Conservation (phyloP, 2,113 vertebrate species). For the Chloropsis hardwickii region DNA sequence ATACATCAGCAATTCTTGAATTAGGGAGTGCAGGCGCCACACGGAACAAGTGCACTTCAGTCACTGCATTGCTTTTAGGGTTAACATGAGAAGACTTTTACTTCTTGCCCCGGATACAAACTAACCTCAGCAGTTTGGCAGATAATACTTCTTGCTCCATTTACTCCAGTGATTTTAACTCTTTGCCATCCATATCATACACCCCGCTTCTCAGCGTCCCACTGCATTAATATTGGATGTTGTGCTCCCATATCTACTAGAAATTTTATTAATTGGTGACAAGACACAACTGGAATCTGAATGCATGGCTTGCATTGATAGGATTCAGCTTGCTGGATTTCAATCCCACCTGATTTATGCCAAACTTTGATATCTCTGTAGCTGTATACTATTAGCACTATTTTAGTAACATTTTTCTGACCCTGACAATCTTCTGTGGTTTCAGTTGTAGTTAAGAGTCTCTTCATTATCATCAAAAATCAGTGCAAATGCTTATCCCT, state of each 20-base stretch:
- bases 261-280: not conserved
- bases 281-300: not conserved
- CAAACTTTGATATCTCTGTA: not conserved
- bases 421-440: not conserved
- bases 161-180: not conserved
- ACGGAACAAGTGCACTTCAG: accelerated
- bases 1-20: not conserved
- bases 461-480: not conserved
- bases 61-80: not conserved
- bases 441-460: not conserved
- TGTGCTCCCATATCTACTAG: not conserved
- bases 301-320: not conserved
- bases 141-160: not conserved
- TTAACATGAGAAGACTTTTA: not conserved
- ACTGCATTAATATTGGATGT: not conserved
- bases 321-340: not conserved
- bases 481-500: not conserved
- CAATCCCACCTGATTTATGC: not conserved
- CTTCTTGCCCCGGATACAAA: not conserved
- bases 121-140: not conserved
- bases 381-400: not conserved
- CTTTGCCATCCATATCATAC: accelerated
- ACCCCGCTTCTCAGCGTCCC: not conserved
- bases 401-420: not conserved
- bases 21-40: not conserved